A percentile compares a stretch with the other conserved stretches of the same genome.
Conservation (phyloP, 2,888 invertebrate species). For the Mylabris sibirica region DNA sequence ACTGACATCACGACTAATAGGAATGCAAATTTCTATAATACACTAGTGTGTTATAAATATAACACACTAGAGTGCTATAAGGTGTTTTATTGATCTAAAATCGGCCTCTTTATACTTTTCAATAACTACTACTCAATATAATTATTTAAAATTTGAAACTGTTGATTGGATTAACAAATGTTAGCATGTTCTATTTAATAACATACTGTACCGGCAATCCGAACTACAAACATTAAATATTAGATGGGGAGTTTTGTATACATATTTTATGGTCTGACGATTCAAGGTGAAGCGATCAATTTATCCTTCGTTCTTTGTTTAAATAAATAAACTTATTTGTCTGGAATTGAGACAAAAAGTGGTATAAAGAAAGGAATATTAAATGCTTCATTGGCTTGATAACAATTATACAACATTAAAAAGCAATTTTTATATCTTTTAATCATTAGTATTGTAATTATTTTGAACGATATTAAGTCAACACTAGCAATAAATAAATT, state of each 20-base stretch:
- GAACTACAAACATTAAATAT: not conserved
- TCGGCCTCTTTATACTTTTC: no score
- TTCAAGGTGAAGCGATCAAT: constrained; percentile 30
- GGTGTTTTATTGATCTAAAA: no score
- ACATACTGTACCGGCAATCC: no score
- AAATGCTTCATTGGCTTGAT: constrained; percentile 23
- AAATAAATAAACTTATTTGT: constrained; percentile 31
- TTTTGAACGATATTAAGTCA: not conserved
- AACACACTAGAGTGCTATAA: no score
- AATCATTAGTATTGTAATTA: constrained; percentile 9
- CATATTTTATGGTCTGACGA: not conserved
- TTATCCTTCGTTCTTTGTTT: constrained; percentile 15
- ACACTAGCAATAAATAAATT: not conserved
- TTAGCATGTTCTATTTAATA: no score
- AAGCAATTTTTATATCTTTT: constrained; percentile 17
- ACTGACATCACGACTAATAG: no score
- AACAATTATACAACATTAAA: constrained; percentile 9
- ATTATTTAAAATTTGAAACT: no score
- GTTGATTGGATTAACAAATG: no score
- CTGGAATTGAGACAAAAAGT: constrained; percentile 15
- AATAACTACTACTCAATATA: no score
- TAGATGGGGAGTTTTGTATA: not conserved
- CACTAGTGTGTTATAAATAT: no score
- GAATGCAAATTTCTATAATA: no score
- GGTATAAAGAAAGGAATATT: constrained; percentile 27